Percentiles rank a stretch among this genome's conserved stretches.
Evolutionary conservation across 1,140 invertebrate species (phyloP).

Genomic region (Mercenaria mercenaria): DNA sequence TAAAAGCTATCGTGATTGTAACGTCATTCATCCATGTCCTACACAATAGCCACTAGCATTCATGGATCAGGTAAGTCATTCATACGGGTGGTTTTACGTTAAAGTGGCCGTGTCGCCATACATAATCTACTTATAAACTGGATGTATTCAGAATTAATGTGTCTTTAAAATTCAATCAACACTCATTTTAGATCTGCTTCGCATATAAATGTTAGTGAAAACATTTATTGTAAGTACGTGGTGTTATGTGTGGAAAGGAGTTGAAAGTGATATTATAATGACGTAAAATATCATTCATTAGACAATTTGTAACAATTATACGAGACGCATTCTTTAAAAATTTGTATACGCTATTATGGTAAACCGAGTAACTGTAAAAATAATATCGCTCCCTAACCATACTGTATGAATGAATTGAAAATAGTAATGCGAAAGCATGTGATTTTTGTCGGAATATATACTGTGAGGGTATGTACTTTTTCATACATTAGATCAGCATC

Average conservation of each 20-base stretch:
- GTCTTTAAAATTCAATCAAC: no score
- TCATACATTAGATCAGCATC: no score
- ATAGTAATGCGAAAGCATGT: not conserved
- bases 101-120: not conserved
- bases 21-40: not conserved
- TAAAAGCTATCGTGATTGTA: not conserved
- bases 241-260: no score
- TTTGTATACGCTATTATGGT: constrained; percentile 5
- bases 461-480: no score
- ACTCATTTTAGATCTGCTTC: no score
- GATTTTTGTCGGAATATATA: not conserved
- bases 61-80: not conserved
- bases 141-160: no score
- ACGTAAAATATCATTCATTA: no score
- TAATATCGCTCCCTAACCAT: not conserved
- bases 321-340: not conserved
- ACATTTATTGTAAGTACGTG: no score
- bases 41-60: not conserved
- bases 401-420: not conserved
- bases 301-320: not conserved
- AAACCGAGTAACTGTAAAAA: not conserved
- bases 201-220: no score
- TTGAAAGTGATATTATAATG: no score
- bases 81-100: not conserved
- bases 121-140: not conserved